A percentile compares a stretch with the other conserved stretches of the same genome.
Evolutionary conservation across 2,113 vertebrate species (phyloP).

Genomic region (Tor tambroides): DNA sequence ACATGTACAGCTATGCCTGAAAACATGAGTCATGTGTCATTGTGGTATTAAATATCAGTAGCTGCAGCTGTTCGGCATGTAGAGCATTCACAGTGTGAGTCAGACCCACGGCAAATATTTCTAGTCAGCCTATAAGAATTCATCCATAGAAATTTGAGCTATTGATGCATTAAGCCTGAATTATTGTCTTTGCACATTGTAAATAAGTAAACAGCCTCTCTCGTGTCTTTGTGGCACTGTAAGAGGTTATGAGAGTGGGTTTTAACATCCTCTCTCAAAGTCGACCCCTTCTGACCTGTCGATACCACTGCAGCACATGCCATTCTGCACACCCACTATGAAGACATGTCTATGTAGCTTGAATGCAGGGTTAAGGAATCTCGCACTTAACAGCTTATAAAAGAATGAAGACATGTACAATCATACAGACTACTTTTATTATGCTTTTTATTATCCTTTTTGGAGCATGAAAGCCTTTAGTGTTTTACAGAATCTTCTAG

Average conservation of each 20-base stretch:
- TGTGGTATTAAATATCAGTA: conserved; percentile 23
- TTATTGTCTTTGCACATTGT: conserved; percentile 16
- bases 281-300: neutral
- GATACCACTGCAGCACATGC: neutral
- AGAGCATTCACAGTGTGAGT: neutral
- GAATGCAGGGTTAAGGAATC: conserved; percentile 51
- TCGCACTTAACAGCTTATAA: conserved; percentile 46
- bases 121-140: neutral
- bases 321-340: neutral
- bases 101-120: neutral
- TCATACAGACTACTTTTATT: neutral
- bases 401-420: neutral
- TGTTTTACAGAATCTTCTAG: too few species aligned
- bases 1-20: neutral
- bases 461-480: neutral
- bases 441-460: neutral
- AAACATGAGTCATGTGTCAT: conserved; percentile 30
- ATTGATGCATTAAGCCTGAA: neutral
- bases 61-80: conserved; percentile 5
- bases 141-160: neutral
- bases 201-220: conserved; percentile 9
- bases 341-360: conserved; percentile 1
- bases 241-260: neutral
- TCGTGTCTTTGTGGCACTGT: neutral
- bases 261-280: conserved; percentile 1